Evolutionary conservation across 1,140 invertebrate genomes (phyloP), one percentile per base, ranked within the genome.

Genomic region (Trichomalopsis sarcophagae): DNA sequence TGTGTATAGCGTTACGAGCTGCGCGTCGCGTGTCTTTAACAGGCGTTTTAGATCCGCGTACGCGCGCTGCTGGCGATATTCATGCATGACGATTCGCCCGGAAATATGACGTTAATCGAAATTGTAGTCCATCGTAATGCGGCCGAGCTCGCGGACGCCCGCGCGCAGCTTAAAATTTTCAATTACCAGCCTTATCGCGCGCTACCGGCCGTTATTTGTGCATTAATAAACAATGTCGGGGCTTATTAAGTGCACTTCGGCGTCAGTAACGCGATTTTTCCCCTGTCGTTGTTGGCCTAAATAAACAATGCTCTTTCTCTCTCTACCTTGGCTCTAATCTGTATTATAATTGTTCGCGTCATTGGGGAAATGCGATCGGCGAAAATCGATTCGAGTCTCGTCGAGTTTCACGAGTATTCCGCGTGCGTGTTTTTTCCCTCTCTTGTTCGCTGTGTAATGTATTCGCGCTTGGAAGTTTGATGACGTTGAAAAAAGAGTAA

Each of bases 211-310:
- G 23, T 30, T 50, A 47, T 66, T 66, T 47, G 77, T 47, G 77
- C 17, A 36, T 79, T 62, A 44, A 79, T 79, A 79, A 79, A 33
- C 30, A 79, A 79, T 79, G 50, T 66, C 77, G 62, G 2, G n/a
- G n/a, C 44, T 77, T 44, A 77, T 77, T 77, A 77, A 79, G 21
- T 62, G 50, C 47, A 62, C 50, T 62, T 79, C 30, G 21, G 50
- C 50, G 50, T 62, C 77, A 66, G 30, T 66, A 66, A 62, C 27
- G 50, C 27, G 50, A 79, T 79, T 79, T 62, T 55, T 79, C 47
- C 30, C 30, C n/a, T 27, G 50, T 50, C n/a, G 55, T 62, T 79
- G 50, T 66, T 71, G 27, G 10, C 69, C 11, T 30, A 17, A 71
- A 30, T 30, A 71, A 33, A 79, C 33, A 62, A 36, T 66, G 50